phyloP scores from a whole-genome alignment of 2,113 vertebrate species.

The Agapornis roseicollis region DNA sequence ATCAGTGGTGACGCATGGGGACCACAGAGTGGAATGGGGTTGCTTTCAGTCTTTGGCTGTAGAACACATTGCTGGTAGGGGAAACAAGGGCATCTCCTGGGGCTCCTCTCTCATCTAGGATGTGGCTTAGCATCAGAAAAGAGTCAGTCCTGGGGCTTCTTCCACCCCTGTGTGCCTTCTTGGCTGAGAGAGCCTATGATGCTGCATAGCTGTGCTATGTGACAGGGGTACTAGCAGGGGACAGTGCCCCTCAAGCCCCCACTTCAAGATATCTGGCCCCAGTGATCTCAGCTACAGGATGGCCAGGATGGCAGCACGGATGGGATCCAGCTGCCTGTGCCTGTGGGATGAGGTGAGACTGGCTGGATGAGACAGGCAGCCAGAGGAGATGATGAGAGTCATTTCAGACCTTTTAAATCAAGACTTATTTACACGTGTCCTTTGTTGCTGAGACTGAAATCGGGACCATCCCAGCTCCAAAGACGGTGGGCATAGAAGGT shows the following conservation, averaged over 20 bases:
- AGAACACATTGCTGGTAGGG: not conserved
- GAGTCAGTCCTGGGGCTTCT: not conserved
- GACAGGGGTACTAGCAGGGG: not conserved
- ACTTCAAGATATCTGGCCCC: not conserved
- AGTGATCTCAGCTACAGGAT: not conserved
- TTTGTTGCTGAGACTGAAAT: not conserved
- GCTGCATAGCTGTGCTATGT: not conserved
- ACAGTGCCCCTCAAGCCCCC: not conserved
- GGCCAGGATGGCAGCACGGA: not conserved
- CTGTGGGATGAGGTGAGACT: not conserved
- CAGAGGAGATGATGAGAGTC: not conserved
- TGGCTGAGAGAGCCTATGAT: not conserved
- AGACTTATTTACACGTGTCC: not conserved
- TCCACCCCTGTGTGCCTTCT: not conserved
- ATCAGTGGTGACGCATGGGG: not conserved
- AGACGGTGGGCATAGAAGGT: not conserved
- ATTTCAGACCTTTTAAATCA: slow-evolving; percentile 44
- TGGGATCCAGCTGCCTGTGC: slow-evolving; percentile 9
- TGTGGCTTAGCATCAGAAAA: not conserved
- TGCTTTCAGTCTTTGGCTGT: not conserved
- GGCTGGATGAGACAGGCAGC: not conserved
- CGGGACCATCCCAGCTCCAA: not conserved
- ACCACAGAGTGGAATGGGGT: not conserved
- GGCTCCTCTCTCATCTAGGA: not conserved
- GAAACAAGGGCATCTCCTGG: not conserved